Conservation (phyloP, 2,888 invertebrate species). For the Metalampra italica region DNA sequence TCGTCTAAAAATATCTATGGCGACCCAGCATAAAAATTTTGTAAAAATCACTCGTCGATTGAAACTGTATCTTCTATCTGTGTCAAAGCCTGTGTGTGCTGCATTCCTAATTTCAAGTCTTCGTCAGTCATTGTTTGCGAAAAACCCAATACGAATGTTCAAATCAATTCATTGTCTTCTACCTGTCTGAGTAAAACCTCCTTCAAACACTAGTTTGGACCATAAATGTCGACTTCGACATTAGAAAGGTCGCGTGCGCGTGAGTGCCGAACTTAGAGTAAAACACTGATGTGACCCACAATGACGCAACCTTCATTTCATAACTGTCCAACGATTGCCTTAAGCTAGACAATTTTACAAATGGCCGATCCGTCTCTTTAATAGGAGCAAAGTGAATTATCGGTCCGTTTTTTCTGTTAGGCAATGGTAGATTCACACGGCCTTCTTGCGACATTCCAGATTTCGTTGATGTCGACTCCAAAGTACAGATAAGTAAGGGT, state of each 20-base stretch:
- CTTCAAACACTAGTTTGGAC: no score
- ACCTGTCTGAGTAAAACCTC: no score
- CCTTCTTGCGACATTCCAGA: conserved; percentile 63
- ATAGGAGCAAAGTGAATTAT: conserved; percentile 59
- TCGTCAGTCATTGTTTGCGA: no score
- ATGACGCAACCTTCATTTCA: conserved; percentile 50
- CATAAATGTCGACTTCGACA: background rate
- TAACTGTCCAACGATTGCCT: conserved; percentile 59
- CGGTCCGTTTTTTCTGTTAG: conserved; percentile 48
- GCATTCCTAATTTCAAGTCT: no score
- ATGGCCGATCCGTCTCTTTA: conserved; percentile 54
- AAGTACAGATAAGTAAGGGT: conserved; percentile 60
- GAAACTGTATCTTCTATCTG: no score
- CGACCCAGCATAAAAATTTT: no score
- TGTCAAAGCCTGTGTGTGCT: no score
- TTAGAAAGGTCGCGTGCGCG: conserved; percentile 50
- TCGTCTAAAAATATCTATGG: no score
- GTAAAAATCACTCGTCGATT: no score
- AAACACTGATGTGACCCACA: conserved; percentile 46
- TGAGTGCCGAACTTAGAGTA: conserved; percentile 35
- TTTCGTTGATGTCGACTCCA: conserved; percentile 51
- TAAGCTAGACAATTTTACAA: conserved; percentile 63
- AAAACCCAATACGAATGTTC: no score
- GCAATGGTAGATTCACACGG: conserved; percentile 65
- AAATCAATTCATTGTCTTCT: background rate